phyloP scores from a whole-genome alignment of 2,113 vertebrate genomes.

The Arvicanthis niloticus region DNA sequence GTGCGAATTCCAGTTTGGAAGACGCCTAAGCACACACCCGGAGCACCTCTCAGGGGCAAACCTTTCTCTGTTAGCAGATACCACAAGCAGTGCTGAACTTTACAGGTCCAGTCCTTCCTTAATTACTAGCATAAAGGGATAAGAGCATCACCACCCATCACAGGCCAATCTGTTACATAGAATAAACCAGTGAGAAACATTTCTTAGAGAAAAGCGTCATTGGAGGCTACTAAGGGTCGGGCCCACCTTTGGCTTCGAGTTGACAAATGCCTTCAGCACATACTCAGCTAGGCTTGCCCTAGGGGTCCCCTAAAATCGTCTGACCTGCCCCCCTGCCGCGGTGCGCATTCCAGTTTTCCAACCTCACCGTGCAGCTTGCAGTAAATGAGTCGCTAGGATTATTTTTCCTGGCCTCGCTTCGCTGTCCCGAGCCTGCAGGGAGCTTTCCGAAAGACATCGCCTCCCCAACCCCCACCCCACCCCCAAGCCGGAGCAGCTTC shows the following conservation, averaged over 20 bases:
- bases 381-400: slow-evolving; percentile 68
- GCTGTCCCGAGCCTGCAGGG: slow-evolving; percentile 50
- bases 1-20: not conserved
- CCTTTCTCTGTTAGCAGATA: not conserved
- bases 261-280: slow-evolving; percentile 50
- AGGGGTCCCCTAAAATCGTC: slow-evolving; percentile 42
- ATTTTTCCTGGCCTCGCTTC: slow-evolving; percentile 75
- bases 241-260: slow-evolving; percentile 50
- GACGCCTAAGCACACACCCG: not conserved
- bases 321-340: slow-evolving; percentile 69
- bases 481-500: slow-evolving; percentile 50
- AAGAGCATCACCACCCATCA: no score
- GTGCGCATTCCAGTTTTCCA: slow-evolving; percentile 65
- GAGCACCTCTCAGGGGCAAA: not conserved
- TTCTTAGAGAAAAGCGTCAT: not conserved
- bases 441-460: slow-evolving; percentile 62
- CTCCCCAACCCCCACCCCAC: not conserved
- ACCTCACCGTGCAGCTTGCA: slow-evolving; percentile 61
- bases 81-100: not conserved
- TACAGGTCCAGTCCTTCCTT: not conserved
- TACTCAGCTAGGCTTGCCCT: not conserved
- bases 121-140: slow-evolving; percentile 11
- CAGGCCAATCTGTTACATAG: not conserved
- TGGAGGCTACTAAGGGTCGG: not conserved
- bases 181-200: slow-evolving; percentile 14